Evolutionary conservation across 1,140 invertebrate genomes (phyloP).

Genomic region (Linepithema humile): DNA sequence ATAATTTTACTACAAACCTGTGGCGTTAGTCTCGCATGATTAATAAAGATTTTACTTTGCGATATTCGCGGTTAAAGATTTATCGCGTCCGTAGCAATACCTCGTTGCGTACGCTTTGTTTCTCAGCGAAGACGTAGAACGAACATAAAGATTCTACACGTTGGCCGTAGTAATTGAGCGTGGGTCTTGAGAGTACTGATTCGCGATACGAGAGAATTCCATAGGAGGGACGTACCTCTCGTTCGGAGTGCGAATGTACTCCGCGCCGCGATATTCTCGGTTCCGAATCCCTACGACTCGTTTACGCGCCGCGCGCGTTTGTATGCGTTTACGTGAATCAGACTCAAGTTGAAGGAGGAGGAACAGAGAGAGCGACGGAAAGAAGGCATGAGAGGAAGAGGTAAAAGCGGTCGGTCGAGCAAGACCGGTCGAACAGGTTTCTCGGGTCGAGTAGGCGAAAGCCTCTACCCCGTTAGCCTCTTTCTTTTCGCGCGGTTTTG

Average conservation of each 20-base stretch:
- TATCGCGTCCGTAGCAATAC: background rate
- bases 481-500: conserved; percentile 65
- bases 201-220: conserved; percentile 59
- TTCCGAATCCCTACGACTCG: conserved; percentile 16
- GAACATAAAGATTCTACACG: conserved; percentile 17
- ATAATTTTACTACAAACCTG: no score
- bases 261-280: background rate
- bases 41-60: background rate
- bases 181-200: conserved; percentile 10
- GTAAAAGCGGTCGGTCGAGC: conserved; percentile 67
- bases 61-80: background rate
- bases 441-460: conserved; percentile 80
- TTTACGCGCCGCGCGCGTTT: conserved; percentile 2
- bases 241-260: conserved; percentile 23
- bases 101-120: background rate
- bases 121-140: background rate
- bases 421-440: conserved; percentile 83
- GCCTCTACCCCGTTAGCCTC: conserved; percentile 82
- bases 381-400: conserved; percentile 2
- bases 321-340: conserved; percentile 71
- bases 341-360: conserved; percentile 29
- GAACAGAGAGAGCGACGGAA: background rate
- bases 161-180: no score
- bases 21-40: no score
- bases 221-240: conserved; percentile 64